Conservation (phyloP, 2,888 invertebrate species). For the Drosophila gaucha region DNA sequence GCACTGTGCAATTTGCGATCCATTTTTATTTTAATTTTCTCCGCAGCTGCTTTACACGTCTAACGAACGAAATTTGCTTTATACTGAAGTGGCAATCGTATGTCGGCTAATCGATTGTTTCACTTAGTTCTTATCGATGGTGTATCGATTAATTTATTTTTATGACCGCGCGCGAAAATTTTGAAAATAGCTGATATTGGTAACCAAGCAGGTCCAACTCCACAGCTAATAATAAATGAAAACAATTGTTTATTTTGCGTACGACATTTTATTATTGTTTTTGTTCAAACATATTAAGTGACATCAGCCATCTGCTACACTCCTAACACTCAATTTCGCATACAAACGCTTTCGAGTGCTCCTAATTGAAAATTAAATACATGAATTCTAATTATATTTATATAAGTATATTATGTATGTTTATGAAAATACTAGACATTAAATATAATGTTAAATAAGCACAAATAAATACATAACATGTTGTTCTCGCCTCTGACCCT, state of each 20-base stretch:
- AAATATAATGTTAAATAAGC: slow-evolving; percentile 59
- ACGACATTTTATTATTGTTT: slow-evolving; percentile 66
- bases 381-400: slow-evolving; percentile 50
- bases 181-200: background rate
- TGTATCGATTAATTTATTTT: background rate
- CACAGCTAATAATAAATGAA: background rate
- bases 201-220: background rate
- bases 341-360: slow-evolving; percentile 32
- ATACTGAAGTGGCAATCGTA: background rate
- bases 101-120: background rate
- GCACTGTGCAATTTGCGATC: slow-evolving; percentile 90
- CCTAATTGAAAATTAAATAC: slow-evolving; percentile 51
- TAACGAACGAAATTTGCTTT: slow-evolving; percentile 18
- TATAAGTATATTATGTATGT: slow-evolving; percentile 27
- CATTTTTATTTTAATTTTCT: slow-evolving; percentile 61
- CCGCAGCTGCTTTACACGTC: background rate
- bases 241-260: slow-evolving; percentile 53
- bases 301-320: slow-evolving; percentile 58
- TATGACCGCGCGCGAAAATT: background rate
- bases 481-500: slow-evolving; percentile 24
- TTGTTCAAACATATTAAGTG: slow-evolving; percentile 57
- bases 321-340: slow-evolving; percentile 49
- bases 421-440: slow-evolving; percentile 59
- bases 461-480: slow-evolving; percentile 64
- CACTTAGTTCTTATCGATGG: background rate